Conservation (phyloP, 1,140 invertebrate species). For the Spodoptera litura region DNA sequence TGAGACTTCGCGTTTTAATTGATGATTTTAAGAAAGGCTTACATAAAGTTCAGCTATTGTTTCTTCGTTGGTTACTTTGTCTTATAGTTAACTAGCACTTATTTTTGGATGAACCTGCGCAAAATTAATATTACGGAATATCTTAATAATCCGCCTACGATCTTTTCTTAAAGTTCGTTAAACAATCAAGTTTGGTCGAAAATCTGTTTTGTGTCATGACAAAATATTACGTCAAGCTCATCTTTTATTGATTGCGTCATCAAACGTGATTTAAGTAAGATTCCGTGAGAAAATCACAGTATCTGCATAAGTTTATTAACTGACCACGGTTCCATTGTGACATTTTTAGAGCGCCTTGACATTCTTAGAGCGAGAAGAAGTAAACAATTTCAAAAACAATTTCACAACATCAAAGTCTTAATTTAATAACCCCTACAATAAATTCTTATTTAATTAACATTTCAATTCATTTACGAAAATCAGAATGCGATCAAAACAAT, state of each 20-base stretch:
- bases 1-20: neutral
- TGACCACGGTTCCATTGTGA: no score
- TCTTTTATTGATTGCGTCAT: no score
- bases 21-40: neutral
- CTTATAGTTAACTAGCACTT: no score
- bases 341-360: no score
- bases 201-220: neutral
- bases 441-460: neutral
- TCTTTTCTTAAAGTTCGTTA: neutral
- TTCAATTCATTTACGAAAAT: no score
- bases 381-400: no score
- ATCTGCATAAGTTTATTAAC: no score
- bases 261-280: no score
- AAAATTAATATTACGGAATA: constrained; percentile 2
- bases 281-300: no score
- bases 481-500: neutral
- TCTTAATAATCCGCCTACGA: neutral
- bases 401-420: neutral
- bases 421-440: neutral
- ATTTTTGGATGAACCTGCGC: neutral
- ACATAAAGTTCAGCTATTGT: constrained; percentile 1
- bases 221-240: neutral
- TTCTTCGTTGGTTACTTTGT: neutral
- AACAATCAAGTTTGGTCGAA: neutral
- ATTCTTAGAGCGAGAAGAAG: no score